Evolutionary conservation across 2,888 invertebrate species (phyloP).

Genomic region (Tenthredo livida): DNA sequence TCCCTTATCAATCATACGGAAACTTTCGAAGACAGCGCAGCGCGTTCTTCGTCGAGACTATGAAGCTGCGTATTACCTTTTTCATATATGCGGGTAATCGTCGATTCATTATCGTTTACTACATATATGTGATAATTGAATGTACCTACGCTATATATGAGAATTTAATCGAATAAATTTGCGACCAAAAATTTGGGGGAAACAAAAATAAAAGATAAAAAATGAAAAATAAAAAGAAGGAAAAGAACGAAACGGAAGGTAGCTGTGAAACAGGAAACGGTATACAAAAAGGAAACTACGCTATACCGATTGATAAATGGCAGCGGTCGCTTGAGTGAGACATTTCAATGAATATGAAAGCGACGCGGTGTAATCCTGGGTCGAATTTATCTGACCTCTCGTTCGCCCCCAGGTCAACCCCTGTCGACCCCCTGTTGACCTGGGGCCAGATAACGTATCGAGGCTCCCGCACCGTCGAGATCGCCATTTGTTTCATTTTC

Average conservation of each 20-base stretch:
- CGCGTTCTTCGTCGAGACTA: neutral
- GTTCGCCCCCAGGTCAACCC: slow-evolving; percentile 41
- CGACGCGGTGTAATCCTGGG: slow-evolving; percentile 74
- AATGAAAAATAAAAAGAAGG: too few species aligned
- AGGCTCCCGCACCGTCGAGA: slow-evolving; percentile 66
- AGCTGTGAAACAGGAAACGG: slow-evolving; percentile 22
- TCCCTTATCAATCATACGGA: slow-evolving; percentile 27
- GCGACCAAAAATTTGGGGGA: neutral
- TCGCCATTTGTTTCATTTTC: slow-evolving; percentile 72
- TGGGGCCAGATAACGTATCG: slow-evolving; percentile 72
- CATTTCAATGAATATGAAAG: slow-evolving; percentile 76
- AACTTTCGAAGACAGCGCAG: neutral
- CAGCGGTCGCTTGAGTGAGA: slow-evolving; percentile 71
- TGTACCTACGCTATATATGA: too few species aligned
- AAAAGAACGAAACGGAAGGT: neutral
- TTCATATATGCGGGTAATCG: neutral
- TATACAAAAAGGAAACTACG: slow-evolving; percentile 1
- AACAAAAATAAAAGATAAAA: neutral
- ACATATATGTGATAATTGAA: neutral
- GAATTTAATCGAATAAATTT: neutral
- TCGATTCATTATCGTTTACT: neutral
- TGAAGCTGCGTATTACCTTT: neutral
- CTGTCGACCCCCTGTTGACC: slow-evolving; percentile 56
- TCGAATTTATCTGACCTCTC: slow-evolving; percentile 73
- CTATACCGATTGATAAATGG: slow-evolving; percentile 65